Conservation (phyloP, 2,888 invertebrate genomes). For the Elegia similella region DNA sequence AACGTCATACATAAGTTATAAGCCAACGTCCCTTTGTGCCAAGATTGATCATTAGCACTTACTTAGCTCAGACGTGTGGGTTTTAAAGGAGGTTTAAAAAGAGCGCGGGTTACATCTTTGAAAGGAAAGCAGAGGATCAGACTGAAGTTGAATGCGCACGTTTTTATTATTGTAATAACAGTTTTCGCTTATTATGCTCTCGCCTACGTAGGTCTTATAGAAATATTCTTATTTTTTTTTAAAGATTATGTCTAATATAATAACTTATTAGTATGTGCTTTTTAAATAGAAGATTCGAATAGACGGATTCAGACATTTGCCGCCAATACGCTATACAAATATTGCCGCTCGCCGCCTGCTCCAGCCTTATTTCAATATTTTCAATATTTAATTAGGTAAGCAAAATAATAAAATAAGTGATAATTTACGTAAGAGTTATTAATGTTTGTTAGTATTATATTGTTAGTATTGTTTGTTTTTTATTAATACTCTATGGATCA, state of each 20-base stretch:
- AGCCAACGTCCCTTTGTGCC: conserved; percentile 22
- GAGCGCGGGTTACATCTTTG: background rate
- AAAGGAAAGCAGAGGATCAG: background rate
- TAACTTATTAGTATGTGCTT: too few relatives aligned
- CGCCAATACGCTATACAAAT: too few relatives aligned
- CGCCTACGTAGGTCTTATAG: background rate
- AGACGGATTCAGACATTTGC: too few relatives aligned
- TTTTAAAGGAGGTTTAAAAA: conserved; percentile 6
- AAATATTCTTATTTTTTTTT: background rate
- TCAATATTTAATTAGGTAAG: too few relatives aligned
- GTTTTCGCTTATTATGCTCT: background rate
- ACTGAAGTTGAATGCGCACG: background rate
- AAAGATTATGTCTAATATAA: background rate
- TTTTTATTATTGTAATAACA: background rate
- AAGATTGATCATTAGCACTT: conserved; percentile 16
- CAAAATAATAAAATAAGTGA: too few relatives aligned
- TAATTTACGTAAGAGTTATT: too few relatives aligned
- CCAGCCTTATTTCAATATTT: too few relatives aligned
- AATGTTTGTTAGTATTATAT: too few relatives aligned
- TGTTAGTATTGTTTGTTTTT: too few relatives aligned
- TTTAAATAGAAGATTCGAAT: too few relatives aligned
- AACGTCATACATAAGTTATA: conserved; percentile 39
- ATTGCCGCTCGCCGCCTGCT: too few relatives aligned
- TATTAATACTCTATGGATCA: too few relatives aligned
- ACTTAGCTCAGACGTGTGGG: conserved; percentile 8